Percentiles rank a stretch among this genome's conserved stretches.
Conservation (phyloP, 2,888 invertebrate species). For the Gibbula magus region DNA sequence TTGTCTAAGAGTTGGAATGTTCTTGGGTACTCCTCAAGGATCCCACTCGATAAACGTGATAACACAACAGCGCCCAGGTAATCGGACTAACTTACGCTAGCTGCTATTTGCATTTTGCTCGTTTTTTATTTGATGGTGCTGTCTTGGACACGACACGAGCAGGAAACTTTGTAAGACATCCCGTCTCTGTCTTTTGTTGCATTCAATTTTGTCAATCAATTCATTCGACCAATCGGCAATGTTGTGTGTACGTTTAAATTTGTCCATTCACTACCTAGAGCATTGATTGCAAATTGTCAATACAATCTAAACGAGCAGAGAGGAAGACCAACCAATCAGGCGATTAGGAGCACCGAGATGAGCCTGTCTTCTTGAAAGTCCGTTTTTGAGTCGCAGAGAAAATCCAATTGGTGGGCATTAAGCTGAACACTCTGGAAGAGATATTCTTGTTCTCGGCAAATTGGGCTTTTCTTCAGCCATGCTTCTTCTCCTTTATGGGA, state of each 20-base stretch:
- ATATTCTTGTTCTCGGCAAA: constrained; percentile 21
- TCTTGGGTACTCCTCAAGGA: neutral
- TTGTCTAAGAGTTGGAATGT: neutral
- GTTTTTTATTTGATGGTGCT: neutral
- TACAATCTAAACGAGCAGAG: neutral
- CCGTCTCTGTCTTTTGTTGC: neutral
- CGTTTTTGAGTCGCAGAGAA: neutral
- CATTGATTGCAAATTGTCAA: constrained; percentile 20
- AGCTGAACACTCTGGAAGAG: constrained; percentile 15
- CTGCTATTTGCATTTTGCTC: constrained; percentile 1
- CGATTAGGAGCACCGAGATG: neutral
- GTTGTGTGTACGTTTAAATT: constrained; percentile 15
- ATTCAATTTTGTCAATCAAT: neutral
- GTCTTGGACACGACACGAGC: neutral
- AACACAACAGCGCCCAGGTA: neutral
- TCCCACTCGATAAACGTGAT: constrained; percentile 17
- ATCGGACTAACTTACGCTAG: constrained; percentile 6
- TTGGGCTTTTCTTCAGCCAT: neutral
- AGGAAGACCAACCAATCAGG: constrained; percentile 12
- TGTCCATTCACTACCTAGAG: constrained; percentile 13
- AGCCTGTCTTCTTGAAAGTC: neutral
- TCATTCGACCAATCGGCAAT: neutral
- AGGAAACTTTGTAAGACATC: neutral
- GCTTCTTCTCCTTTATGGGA: no score
- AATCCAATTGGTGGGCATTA: constrained; percentile 15